Conservation (phyloP, 2,888 invertebrate species). For the Drosophila formosana region DNA sequence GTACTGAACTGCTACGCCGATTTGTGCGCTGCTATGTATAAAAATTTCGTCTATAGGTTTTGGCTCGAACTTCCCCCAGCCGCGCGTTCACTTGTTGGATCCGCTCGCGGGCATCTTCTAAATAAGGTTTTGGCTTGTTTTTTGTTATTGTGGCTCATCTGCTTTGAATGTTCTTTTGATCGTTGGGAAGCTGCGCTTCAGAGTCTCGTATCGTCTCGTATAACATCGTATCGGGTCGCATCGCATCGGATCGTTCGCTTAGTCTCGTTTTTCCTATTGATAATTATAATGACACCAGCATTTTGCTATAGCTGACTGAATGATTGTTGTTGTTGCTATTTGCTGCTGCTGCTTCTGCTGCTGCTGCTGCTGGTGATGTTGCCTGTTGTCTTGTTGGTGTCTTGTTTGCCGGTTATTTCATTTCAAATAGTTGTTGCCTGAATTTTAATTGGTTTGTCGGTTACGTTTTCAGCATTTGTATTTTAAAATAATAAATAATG, state of each 20-base stretch:
- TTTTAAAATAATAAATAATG: conserved; percentile 57
- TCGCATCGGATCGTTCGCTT: conserved; percentile 21
- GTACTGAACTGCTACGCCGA: conserved; percentile 83
- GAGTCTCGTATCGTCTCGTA: conserved; percentile 23
- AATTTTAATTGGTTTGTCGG: conserved; percentile 50
- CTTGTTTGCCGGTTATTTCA: conserved; percentile 45
- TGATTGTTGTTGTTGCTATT: conserved; percentile 14
- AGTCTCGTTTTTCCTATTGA: conserved; percentile 60
- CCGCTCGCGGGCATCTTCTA: conserved; percentile 14
- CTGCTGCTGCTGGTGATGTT: not conserved
- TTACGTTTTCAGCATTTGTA: conserved; percentile 53
- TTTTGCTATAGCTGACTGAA: conserved; percentile 12
- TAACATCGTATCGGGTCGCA: conserved; percentile 1
- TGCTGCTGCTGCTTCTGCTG: too few relatives aligned
- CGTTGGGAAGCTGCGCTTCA: conserved; percentile 51
- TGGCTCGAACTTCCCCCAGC: conserved; percentile 17
- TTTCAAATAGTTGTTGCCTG: conserved; percentile 47
- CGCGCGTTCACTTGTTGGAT: not conserved
- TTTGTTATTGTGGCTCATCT: conserved; percentile 30
- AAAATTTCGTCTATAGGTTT: conserved; percentile 69
- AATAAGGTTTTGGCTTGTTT: conserved; percentile 9
- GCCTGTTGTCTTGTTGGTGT: conserved; percentile 12
- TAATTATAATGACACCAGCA: conserved; percentile 55
- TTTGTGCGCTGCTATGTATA: conserved; percentile 84
- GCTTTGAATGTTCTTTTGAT: conserved; percentile 65